A percentile compares a stretch with the other conserved stretches of the same genome.
These are phyloP conservation scores for Pristionchus pacificus DNA, from an alignment of 1,140 invertebrate species.

Conservation along the genomic window DNA sequence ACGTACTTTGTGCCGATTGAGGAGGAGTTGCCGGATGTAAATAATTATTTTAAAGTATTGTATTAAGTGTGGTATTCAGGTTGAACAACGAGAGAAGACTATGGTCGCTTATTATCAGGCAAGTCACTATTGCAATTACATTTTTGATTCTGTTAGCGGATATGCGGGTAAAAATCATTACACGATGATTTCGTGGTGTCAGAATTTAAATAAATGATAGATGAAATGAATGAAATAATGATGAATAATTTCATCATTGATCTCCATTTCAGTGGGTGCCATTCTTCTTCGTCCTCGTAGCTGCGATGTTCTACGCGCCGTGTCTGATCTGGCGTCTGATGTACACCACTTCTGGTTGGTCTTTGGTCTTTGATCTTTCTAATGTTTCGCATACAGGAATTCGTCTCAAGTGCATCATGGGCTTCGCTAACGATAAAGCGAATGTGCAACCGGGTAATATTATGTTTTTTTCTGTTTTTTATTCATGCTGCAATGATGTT, in stretches of 20 bases:
- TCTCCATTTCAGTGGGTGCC: conserved; percentile 66
- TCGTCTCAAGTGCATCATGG: conserved; percentile 51
- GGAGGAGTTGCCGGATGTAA: conserved; percentile 43
- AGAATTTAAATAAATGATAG: too few species aligned
- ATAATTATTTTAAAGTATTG: too few species aligned
- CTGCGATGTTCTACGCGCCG: conserved; percentile 54
- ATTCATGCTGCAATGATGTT: too few species aligned
- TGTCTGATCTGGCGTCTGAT: conserved; percentile 50
- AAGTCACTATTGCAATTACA: too few species aligned
- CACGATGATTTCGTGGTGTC: too few species aligned
- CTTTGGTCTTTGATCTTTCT: conserved; percentile 19
- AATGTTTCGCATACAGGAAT: conserved; percentile 41
- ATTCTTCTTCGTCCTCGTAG: conserved; percentile 58
- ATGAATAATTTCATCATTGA: too few species aligned
- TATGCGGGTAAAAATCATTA: too few species aligned
- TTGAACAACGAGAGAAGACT: conserved; percentile 33
- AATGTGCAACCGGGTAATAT: conserved; percentile 53
- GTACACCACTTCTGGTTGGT: conserved; percentile 38
- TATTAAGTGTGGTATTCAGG: too few species aligned
- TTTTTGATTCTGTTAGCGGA: too few species aligned
- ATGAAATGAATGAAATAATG: too few species aligned
- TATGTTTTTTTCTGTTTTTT: too few species aligned
- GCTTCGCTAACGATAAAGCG: conserved; percentile 49
- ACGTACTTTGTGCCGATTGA: conserved; percentile 51
- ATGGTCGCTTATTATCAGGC: conserved; percentile 12